These are phyloP conservation scores for Scleropages formosus DNA, from an alignment of 2,797 vertebrate genomes.

Conservation along the genomic window DNA sequence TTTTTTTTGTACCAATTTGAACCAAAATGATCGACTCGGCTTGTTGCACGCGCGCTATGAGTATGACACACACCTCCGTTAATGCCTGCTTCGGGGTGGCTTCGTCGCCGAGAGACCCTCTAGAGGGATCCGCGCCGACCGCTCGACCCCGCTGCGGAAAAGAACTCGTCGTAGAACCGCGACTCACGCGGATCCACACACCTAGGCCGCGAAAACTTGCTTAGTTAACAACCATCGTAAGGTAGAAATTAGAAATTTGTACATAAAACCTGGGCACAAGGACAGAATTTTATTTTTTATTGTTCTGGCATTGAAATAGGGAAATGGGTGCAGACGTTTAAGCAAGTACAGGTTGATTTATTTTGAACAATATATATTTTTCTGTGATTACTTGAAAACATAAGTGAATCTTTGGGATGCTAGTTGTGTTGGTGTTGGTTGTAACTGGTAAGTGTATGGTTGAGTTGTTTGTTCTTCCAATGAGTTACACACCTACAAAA, in stretches of 20 bases:
- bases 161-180: not conserved
- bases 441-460: conserved; percentile 23
- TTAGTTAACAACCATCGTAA: conserved; percentile 3
- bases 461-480: conserved; percentile 39
- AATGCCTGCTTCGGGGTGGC: no score
- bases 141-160: not conserved
- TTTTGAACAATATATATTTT: conserved; percentile 48
- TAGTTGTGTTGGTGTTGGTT: conserved; percentile 26
- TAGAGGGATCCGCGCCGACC: no score
- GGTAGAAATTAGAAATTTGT: not conserved
- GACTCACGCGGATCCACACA: not conserved
- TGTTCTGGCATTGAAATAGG: not conserved
- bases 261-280: conserved; percentile 14
- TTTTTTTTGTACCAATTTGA: not conserved
- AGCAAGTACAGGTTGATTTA: conserved; percentile 42
- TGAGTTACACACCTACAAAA: conserved; percentile 40
- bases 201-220: not conserved
- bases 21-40: conserved; percentile 10
- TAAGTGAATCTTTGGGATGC: conserved; percentile 41
- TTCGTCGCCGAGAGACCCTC: no score
- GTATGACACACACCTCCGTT: conserved; percentile 20
- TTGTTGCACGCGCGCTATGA: not conserved
- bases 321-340: conserved; percentile 3
- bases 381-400: conserved; percentile 60
- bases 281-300: not conserved